Conservation (phyloP, 2,888 invertebrate genomes). For the Nebria salina region DNA sequence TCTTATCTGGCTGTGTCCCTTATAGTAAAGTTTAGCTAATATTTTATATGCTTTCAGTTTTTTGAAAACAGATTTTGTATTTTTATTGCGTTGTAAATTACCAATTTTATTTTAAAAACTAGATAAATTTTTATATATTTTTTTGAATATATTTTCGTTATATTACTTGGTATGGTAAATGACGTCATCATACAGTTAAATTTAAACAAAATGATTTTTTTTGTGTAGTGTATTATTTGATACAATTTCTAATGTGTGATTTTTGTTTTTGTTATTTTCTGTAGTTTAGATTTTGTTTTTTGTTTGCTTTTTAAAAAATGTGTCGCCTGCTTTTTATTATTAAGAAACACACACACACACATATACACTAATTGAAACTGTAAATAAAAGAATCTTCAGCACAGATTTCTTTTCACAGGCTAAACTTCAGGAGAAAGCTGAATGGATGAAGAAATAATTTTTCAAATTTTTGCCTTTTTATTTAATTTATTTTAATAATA, state of each 20-base stretch:
- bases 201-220: background rate
- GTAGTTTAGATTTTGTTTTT: slow-evolving; percentile 22
- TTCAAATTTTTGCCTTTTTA: slow-evolving; percentile 28
- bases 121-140: too few relatives aligned
- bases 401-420: slow-evolving; percentile 68
- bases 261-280: background rate
- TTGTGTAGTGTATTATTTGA: background rate
- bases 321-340: background rate
- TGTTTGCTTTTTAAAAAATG: slow-evolving; percentile 19
- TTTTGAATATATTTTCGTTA: too few relatives aligned
- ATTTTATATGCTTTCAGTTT: too few relatives aligned
- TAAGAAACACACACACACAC: slow-evolving; percentile 3
- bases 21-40: too few relatives aligned
- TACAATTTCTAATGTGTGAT: background rate
- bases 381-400: slow-evolving; percentile 48
- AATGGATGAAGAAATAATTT: slow-evolving; percentile 62
- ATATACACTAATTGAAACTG: background rate
- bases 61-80: too few relatives aligned
- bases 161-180: too few relatives aligned
- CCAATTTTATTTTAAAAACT: too few relatives aligned
- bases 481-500: background rate
- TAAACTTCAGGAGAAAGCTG: slow-evolving; percentile 76
- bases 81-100: too few relatives aligned
- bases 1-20: too few relatives aligned
- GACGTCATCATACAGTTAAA: too few relatives aligned